A percentile compares a stretch with the other conserved stretches of the same genome.
phyloP scores from a whole-genome alignment of 2,888 invertebrate species.

The Cartodere bifasciata region DNA sequence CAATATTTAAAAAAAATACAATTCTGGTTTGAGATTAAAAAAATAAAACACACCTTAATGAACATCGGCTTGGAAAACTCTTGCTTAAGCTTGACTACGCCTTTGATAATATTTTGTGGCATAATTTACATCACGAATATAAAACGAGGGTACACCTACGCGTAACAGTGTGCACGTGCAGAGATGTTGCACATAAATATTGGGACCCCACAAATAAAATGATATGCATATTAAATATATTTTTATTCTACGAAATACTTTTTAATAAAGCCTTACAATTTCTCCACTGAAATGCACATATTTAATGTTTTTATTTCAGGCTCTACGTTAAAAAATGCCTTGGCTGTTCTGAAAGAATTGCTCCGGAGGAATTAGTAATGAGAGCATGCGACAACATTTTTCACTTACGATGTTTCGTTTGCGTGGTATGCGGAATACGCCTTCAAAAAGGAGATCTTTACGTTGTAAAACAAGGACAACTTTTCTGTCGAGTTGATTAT shows the following conservation, averaged over 20 bases:
- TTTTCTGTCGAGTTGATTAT: conserved; percentile 69
- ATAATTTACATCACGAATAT: no score
- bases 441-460: conserved; percentile 74
- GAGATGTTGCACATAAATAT: no score
- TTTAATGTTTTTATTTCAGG: conserved; percentile 33
- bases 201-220: conserved; percentile 3
- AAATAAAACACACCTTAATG: no score
- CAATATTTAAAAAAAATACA: no score
- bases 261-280: no score
- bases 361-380: conserved; percentile 70
- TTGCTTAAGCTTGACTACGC: no score
- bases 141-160: no score
- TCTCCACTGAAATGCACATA: conserved; percentile 5
- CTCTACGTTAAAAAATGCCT: conserved; percentile 62
- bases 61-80: no score
- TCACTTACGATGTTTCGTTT: conserved; percentile 68
- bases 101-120: no score
- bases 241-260: conserved; percentile 5
- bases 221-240: conserved; percentile 3
- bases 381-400: conserved; percentile 60
- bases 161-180: no score
- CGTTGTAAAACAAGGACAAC: conserved; percentile 62
- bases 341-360: conserved; percentile 57
- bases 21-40: no score
- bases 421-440: conserved; percentile 61